These are phyloP conservation scores for Vanacampus margaritifer DNA, from an alignment of 2,113 vertebrate species.

Conservation along the genomic window DNA sequence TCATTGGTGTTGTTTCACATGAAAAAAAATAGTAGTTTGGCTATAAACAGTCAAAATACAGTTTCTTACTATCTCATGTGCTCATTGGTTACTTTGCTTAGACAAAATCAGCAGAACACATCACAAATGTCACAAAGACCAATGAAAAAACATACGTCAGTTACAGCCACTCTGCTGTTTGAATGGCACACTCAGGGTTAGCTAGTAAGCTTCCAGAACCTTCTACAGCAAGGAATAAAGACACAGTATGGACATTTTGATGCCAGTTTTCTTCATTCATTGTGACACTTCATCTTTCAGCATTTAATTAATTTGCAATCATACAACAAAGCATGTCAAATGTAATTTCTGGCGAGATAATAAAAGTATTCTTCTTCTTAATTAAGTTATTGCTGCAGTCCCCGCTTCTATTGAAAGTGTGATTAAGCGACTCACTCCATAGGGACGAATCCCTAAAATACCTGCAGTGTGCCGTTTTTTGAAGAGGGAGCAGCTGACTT, in stretches of 20 bases:
- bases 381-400: slow-evolving; percentile 1
- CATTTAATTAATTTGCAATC: background rate
- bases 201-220: too few relatives aligned
- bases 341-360: background rate
- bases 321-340: background rate
- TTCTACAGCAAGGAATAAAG: too few relatives aligned
- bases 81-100: background rate
- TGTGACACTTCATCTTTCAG: background rate
- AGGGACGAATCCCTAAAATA: background rate
- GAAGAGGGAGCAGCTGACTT: slow-evolving; percentile 10
- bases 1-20: too few relatives aligned
- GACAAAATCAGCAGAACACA: background rate
- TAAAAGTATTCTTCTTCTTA: background rate
- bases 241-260: too few relatives aligned
- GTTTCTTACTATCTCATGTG: too few relatives aligned
- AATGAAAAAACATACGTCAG: background rate
- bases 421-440: background rate
- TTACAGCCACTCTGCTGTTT: background rate
- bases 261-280: background rate
- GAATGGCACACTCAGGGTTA: too few relatives aligned
- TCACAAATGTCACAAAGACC: background rate
- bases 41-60: too few relatives aligned
- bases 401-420: background rate
- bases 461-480: background rate
- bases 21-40: too few relatives aligned